Conservation (phyloP, 2,888 invertebrate genomes). For the Acronicta alni region DNA sequence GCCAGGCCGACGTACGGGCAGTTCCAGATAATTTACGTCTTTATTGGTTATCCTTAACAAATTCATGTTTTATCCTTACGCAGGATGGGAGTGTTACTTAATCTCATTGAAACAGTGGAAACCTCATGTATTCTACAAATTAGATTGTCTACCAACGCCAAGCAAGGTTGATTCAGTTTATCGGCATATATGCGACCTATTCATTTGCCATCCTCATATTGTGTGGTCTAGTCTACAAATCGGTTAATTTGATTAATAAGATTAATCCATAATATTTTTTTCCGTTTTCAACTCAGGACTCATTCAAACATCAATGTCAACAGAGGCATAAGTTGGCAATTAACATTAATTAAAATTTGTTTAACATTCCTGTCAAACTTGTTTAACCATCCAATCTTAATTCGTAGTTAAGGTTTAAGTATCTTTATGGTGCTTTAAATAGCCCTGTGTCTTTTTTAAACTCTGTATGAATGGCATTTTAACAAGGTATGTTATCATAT, state of each 20-base stretch:
- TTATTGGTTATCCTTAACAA: neutral
- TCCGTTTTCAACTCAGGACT: too few relatives aligned
- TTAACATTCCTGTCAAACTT: constrained; percentile 7
- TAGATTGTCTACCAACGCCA: too few relatives aligned
- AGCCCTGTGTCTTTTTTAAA: constrained; percentile 9
- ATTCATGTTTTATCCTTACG: neutral
- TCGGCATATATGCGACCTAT: too few relatives aligned
- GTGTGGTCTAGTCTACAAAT: too few relatives aligned
- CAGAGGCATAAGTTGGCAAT: constrained; percentile 26
- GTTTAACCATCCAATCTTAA: neutral
- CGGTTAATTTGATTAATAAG: too few relatives aligned
- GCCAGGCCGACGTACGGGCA: neutral
- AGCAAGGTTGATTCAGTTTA: too few relatives aligned
- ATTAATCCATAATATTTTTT: too few relatives aligned
- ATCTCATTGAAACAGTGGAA: too few relatives aligned
- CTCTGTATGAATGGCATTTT: neutral
- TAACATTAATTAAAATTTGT: constrained; percentile 29
- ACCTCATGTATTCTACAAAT: too few relatives aligned
- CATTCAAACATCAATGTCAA: constrained; percentile 1
- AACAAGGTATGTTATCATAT: too few relatives aligned
- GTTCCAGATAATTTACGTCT: neutral
- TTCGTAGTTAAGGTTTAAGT: neutral
- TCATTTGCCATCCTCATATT: too few relatives aligned
- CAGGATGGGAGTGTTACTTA: too few relatives aligned
- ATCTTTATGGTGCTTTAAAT: constrained; percentile 15